Evolutionary conservation across 2,113 vertebrate genomes (phyloP).

Genomic region (Equus quagga): DNA sequence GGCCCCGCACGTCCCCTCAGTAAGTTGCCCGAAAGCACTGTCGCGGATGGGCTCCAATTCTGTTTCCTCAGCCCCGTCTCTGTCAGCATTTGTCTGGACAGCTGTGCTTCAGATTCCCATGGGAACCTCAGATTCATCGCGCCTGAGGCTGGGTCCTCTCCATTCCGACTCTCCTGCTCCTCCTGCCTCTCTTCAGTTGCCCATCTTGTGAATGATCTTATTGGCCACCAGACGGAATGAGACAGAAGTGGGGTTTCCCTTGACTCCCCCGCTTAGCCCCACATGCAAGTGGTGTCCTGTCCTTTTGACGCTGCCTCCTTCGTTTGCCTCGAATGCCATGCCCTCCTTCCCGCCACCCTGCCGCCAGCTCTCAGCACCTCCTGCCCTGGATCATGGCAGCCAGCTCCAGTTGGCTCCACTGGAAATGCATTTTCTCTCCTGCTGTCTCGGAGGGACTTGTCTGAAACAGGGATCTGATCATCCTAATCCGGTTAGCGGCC

Average conservation of each 20-base stretch:
- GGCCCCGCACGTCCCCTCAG: background rate
- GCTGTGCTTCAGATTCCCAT: background rate
- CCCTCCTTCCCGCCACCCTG: background rate
- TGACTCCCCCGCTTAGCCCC: background rate
- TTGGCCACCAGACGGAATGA: background rate
- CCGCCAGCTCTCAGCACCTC: too few relatives aligned
- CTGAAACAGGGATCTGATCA: background rate
- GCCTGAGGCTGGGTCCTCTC: background rate
- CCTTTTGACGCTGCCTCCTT: background rate
- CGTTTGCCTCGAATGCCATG: fast-evolving
- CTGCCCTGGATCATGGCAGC: background rate
- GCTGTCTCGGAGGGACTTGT: background rate
- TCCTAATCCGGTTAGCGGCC: background rate
- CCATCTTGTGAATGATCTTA: background rate
- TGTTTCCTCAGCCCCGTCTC: background rate
- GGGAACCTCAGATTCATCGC: background rate
- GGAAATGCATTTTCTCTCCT: background rate
- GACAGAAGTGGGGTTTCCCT: background rate
- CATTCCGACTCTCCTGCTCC: too few relatives aligned
- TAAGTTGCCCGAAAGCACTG: background rate
- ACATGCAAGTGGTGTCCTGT: background rate
- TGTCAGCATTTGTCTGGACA: background rate
- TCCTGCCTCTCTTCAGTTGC: background rate
- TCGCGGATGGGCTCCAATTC: fast-evolving
- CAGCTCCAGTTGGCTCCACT: background rate